Evolutionary conservation across 2,113 vertebrate species (phyloP).

Genomic region (Vidua chalybeata): DNA sequence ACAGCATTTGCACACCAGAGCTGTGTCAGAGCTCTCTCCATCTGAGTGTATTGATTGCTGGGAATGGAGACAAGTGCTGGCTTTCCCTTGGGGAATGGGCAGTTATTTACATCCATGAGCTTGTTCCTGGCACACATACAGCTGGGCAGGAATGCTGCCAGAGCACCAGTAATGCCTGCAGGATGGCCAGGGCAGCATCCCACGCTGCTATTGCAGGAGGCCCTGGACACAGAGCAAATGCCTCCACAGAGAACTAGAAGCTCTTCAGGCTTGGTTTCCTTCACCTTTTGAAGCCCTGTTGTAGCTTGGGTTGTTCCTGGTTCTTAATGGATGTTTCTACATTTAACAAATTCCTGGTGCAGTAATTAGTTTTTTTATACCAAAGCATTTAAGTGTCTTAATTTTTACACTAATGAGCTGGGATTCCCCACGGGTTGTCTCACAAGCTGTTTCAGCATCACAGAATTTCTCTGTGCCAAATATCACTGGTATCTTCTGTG

Average conservation of each 20-base stretch:
- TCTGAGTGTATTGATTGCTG: background rate
- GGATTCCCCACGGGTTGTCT: background rate
- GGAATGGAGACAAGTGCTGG: background rate
- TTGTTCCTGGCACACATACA: accelerated
- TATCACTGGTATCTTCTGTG: background rate
- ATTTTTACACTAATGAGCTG: background rate
- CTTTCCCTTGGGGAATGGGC: background rate
- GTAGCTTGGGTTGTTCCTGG: background rate
- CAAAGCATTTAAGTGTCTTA: background rate
- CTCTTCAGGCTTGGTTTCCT: background rate
- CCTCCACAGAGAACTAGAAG: background rate
- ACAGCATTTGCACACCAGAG: background rate
- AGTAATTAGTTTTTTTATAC: background rate
- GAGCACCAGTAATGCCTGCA: background rate
- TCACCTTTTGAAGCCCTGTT: background rate
- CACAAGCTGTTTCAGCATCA: background rate
- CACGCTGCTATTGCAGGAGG: accelerated
- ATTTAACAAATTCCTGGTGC: background rate
- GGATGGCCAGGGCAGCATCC: background rate
- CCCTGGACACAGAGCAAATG: background rate
- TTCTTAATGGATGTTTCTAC: background rate
- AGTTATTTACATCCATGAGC: background rate
- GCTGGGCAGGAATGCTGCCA: background rate
- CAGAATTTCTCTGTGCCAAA: background rate
- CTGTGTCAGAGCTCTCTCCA: background rate